Evolutionary conservation across 2,888 invertebrate species (phyloP), one percentile per base, ranked within the genome.

Genomic region (Tenodera sinensis): DNA sequence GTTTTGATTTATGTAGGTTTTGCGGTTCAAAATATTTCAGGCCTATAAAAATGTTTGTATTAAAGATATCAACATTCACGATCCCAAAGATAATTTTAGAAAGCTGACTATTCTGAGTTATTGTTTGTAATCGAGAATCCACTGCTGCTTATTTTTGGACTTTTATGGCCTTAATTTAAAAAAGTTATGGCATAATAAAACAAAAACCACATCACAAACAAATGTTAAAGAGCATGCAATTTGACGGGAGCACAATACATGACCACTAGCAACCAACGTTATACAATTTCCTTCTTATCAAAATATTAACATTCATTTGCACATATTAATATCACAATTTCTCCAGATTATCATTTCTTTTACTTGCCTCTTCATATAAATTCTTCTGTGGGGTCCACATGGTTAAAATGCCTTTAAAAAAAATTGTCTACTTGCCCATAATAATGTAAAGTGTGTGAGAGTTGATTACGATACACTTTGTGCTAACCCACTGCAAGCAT

Each of bases 191-290:
- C 42, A 42, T 9, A 42, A 42, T 42, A 42, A 42, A 42, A 42
- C 0, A 42, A 42, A 42, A 42, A 42, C 42, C 42, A 42, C 42
- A 42, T 42, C 12, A 42, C 42, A 42, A 42, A 42, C 42, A 42
- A 71, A 71, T 71, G 54, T 71, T 71, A 71, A 71, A 20, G 20
- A 71, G 54, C 54, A 71, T 20, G 82, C 42, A 83, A 87, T 87
- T 34, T 27, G 82, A 87, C 83, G n/a, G 30, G 87, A 87, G 42
- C 34, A 87, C 83, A 82, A 34, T 87, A 34, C 83, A 34, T 83
- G 87, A 87, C 87, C 87, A 87, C 87, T 83, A 87, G 87, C 87
- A 82, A 28, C 54, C 83, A 28, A 83, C 28, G 8, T 28, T n/a
- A 20, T 83, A 83, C 83, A 83, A 83, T 28, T 83, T 83, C 28